phyloP scores from a whole-genome alignment of 2,113 vertebrate species.

The Pteruthius melanotis region DNA sequence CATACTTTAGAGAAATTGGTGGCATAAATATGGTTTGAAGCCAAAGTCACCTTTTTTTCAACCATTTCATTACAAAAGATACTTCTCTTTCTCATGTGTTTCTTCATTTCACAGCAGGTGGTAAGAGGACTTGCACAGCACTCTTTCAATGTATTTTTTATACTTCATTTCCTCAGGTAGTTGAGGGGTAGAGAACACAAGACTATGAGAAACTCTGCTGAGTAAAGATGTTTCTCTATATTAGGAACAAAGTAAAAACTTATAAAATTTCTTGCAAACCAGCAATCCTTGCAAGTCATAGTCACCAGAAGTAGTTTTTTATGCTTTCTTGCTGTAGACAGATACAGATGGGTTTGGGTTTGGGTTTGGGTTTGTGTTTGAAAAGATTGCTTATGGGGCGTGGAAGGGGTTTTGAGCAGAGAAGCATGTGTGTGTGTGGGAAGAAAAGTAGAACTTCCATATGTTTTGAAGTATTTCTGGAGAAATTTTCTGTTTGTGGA shows the following conservation, averaged over 20 bases:
- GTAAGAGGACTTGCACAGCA: fast-evolving
- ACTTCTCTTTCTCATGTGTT: neutral
- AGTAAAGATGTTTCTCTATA: neutral
- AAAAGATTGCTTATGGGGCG: neutral
- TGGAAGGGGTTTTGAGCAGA: neutral
- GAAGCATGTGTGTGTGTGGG: neutral
- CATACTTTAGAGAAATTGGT: neutral
- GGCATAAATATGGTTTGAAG: neutral
- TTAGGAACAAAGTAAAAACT: neutral
- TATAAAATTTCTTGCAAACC: neutral
- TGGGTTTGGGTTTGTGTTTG: neutral
- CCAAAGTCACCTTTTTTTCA: neutral
- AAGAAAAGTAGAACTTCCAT: neutral
- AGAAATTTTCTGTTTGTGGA: neutral
- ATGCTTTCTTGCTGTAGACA: neutral
- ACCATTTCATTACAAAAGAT: neutral
- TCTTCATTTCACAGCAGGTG: neutral
- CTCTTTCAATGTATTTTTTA: neutral
- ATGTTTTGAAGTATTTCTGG: neutral
- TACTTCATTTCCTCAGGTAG: neutral
- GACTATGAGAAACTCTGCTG: neutral
- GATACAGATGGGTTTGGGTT: neutral
- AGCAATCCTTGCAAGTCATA: neutral
- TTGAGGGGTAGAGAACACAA: neutral
- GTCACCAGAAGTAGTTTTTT: neutral